Evolutionary conservation across 2,113 vertebrate genomes (phyloP).

Genomic region (Bubo scandiacus): DNA sequence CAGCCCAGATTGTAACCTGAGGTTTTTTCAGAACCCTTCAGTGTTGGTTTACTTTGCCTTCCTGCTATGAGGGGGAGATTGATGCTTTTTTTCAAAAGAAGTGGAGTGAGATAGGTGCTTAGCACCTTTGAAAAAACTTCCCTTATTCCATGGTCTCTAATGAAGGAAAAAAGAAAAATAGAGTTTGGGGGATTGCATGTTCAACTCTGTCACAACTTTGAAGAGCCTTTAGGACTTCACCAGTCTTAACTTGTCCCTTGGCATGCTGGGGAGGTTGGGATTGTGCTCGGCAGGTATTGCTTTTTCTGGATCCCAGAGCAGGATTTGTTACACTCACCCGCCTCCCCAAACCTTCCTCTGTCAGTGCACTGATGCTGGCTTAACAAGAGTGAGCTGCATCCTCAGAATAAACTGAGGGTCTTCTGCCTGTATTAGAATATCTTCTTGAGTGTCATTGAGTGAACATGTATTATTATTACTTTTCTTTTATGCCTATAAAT

Average conservation of each 20-base stretch:
- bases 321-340: background rate
- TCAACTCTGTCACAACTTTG: background rate
- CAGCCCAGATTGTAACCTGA: background rate
- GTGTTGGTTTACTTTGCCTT: background rate
- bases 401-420: background rate
- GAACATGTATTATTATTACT: background rate
- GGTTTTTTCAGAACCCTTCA: background rate
- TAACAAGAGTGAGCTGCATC: background rate
- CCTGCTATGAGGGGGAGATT: background rate
- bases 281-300: background rate
- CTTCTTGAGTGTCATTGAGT: background rate
- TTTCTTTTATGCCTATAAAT: background rate
- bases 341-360: background rate
- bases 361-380: background rate
- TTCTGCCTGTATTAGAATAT: background rate
- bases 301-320: background rate
- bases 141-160: background rate
- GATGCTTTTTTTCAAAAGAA: background rate
- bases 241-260: background rate
- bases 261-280: background rate
- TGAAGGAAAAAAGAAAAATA: background rate
- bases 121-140: background rate
- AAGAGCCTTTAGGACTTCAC: background rate
- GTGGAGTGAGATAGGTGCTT: background rate
- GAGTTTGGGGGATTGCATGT: background rate